These are phyloP conservation scores for Agrilus cyanescens DNA, from an alignment of 2,888 invertebrate genomes.

Conservation along the genomic window DNA sequence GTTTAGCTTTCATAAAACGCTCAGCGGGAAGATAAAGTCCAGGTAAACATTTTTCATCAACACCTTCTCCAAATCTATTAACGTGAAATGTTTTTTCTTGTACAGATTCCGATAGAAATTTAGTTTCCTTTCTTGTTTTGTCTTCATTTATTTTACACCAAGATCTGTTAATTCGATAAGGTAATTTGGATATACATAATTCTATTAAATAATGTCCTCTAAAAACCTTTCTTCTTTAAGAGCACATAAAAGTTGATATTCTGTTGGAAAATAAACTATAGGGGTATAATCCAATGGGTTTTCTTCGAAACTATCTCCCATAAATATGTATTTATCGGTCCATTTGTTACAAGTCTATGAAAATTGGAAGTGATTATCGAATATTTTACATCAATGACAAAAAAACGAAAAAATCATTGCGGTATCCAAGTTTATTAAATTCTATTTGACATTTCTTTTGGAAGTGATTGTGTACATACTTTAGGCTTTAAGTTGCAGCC, in stretches of 20 bases:
- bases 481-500: no score
- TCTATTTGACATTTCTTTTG: no score
- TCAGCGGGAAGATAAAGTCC: conserved; percentile 33
- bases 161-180: no score
- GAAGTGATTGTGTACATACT: no score
- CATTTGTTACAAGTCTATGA: conserved; percentile 27
- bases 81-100: conserved; percentile 60
- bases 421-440: no score
- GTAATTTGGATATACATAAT: no score
- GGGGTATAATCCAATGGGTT: conserved; percentile 31
- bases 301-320: conserved; percentile 38
- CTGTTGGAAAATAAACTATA: conserved; percentile 15
- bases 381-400: background rate
- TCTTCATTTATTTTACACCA: background rate
- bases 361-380: background rate
- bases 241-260: no score
- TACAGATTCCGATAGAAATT: background rate
- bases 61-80: conserved; percentile 37
- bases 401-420: no score
- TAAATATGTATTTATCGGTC: conserved; percentile 44
- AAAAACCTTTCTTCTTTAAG: no score
- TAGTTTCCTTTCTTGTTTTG: background rate
- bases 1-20: conserved; percentile 17
- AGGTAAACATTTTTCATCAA: conserved; percentile 37
- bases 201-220: no score